Evolutionary conservation across 2,797 vertebrate species (phyloP).

Genomic region (Rousettus madagascariensis): DNA sequence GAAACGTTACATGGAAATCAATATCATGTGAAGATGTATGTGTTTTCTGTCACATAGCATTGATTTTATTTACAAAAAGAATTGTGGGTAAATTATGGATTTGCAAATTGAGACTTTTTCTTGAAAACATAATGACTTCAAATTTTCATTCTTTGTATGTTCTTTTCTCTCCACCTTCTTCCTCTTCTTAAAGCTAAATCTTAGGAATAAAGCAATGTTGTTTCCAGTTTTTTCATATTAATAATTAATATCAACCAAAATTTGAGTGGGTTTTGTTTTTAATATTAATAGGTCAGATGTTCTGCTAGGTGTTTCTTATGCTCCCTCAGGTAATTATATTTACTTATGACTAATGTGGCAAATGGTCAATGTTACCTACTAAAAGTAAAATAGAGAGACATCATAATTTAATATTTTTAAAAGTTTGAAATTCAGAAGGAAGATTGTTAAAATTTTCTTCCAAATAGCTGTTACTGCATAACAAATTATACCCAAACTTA

Average conservation of each 20-base stretch:
- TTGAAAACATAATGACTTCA: neutral
- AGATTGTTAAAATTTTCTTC: neutral
- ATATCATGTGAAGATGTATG: neutral
- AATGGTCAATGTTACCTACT: neutral
- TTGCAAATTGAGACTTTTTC: neutral
- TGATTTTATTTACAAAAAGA: neutral
- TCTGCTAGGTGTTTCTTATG: neutral
- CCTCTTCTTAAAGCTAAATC: neutral
- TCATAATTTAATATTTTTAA: neutral
- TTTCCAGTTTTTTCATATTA: neutral
- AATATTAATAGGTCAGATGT: neutral
- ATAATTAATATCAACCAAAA: neutral
- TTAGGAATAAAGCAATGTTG: neutral
- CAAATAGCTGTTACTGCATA: neutral
- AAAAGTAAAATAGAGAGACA: neutral
- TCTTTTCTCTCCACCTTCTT: neutral
- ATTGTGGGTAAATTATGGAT: neutral
- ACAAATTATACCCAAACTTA: neutral
- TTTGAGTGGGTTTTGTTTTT: neutral
- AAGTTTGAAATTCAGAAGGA: neutral
- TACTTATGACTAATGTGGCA: neutral
- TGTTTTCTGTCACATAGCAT: neutral
- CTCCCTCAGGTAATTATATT: neutral
- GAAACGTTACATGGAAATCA: neutral
- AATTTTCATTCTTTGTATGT: neutral